These are phyloP conservation scores for Antrozous pallidus DNA, from an alignment of 2,797 vertebrate species.

Conservation along the genomic window DNA sequence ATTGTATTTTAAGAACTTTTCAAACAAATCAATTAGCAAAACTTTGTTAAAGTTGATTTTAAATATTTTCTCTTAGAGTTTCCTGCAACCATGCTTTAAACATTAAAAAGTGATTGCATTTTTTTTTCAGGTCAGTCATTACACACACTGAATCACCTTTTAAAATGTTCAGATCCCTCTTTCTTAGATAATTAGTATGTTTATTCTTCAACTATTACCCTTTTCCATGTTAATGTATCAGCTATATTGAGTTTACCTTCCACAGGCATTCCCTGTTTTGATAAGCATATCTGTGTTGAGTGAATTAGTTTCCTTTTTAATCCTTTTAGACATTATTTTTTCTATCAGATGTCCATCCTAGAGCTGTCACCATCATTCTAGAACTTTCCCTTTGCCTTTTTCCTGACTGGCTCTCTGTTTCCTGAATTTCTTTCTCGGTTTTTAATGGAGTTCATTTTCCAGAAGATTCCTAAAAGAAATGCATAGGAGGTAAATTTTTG, in stretches of 20 bases:
- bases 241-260: not conserved
- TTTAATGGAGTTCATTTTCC: not conserved
- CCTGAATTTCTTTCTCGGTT: not conserved
- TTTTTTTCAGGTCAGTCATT: not conserved
- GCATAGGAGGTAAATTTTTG: not conserved
- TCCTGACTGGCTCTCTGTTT: not conserved
- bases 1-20: conserved; percentile 24
- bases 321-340: not conserved
- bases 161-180: not conserved
- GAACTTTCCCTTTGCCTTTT: not conserved
- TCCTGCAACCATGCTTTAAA: not conserved
- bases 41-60: not conserved
- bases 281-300: not conserved
- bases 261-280: not conserved
- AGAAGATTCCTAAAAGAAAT: not conserved
- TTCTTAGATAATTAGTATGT: not conserved
- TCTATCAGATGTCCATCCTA: not conserved
- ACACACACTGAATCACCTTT: not conserved
- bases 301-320: not conserved
- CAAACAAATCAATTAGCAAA: conserved; percentile 17
- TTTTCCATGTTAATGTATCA: not conserved
- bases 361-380: not conserved
- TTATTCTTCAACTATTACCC: not conserved
- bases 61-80: conserved; percentile 21
- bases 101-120: not conserved